phyloP scores from a whole-genome alignment of 1,140 invertebrate species.

The Drosophila murphyi region DNA sequence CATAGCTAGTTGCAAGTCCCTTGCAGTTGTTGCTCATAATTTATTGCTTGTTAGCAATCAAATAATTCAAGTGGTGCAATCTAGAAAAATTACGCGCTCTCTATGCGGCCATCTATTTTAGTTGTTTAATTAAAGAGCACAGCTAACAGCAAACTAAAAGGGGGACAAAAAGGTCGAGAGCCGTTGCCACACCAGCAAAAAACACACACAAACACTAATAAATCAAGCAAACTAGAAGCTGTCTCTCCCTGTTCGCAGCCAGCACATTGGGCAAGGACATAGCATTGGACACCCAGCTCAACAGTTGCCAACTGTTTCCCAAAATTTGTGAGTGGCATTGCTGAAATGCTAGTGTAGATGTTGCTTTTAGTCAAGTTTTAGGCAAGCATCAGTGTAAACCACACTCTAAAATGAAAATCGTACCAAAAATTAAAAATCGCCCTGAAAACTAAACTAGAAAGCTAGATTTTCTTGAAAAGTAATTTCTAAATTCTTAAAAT shows the following conservation, averaged over 20 bases:
- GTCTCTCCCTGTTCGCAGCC: conserved; percentile 1
- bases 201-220: conserved; percentile 51
- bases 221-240: conserved; percentile 64
- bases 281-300: conserved; percentile 45
- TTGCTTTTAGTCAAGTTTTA: no score
- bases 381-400: conserved; percentile 67
- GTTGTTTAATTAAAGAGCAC: conserved; percentile 75
- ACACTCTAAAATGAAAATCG: no score
- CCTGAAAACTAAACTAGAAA: no score
- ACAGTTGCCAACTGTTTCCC: conserved; percentile 42
- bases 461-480: no score
- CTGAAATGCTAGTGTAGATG: no score
- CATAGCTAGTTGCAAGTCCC: neutral
- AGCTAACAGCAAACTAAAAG: conserved; percentile 29
- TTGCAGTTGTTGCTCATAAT: conserved; percentile 45
- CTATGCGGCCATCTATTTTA: conserved; percentile 60
- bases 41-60: conserved; percentile 67
- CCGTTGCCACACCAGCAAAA: conserved; percentile 50
- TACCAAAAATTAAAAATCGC: no score
- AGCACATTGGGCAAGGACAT: conserved; percentile 48
- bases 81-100: conserved; percentile 72
- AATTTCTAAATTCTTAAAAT: no score
- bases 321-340: neutral
- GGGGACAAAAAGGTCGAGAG: conserved; percentile 12
- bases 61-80: conserved; percentile 65